Percentiles rank a stretch among this genome's conserved stretches.
phyloP scores from a whole-genome alignment of 2,888 invertebrate genomes.

The Pterostichus niger region DNA sequence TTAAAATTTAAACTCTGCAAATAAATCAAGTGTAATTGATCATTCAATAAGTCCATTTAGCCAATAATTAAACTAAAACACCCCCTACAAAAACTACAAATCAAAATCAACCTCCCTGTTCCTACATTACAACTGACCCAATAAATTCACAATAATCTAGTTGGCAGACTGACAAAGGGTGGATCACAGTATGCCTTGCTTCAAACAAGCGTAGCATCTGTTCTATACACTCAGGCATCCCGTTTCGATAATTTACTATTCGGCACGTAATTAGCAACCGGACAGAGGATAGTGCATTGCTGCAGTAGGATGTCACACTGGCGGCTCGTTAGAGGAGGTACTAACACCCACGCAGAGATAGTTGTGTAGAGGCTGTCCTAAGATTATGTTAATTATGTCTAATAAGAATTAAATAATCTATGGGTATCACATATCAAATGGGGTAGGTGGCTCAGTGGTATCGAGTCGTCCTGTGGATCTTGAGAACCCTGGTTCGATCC shows the following conservation, averaged over 20 bases:
- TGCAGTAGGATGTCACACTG: slow-evolving; percentile 10
- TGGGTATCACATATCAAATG: too few relatives aligned
- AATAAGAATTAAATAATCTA: too few relatives aligned
- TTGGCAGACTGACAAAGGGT: neutral
- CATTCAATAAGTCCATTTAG: too few relatives aligned
- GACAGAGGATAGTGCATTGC: neutral
- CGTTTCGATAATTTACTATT: slow-evolving; percentile 39
- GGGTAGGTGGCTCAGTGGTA: too few relatives aligned
- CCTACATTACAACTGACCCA: neutral
- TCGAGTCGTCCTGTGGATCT: too few relatives aligned
- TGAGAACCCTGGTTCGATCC: too few relatives aligned
- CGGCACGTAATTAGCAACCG: slow-evolving; percentile 35
- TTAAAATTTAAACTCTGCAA: too few relatives aligned
- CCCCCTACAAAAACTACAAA: slow-evolving; percentile 27
- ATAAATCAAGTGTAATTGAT: too few relatives aligned
- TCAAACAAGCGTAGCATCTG: slow-evolving; percentile 34
- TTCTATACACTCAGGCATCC: slow-evolving; percentile 5
- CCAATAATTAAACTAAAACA: neutral
- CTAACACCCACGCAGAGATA: neutral
- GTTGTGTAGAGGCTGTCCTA: neutral
- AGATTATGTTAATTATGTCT: neutral
- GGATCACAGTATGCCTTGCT: slow-evolving; percentile 6
- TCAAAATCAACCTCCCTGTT: neutral
- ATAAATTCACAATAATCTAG: slow-evolving; percentile 39
- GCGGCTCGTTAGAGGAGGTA: neutral